These are phyloP conservation scores for Pedetes capensis DNA, from an alignment of 2,113 vertebrate genomes.

Conservation along the genomic window DNA sequence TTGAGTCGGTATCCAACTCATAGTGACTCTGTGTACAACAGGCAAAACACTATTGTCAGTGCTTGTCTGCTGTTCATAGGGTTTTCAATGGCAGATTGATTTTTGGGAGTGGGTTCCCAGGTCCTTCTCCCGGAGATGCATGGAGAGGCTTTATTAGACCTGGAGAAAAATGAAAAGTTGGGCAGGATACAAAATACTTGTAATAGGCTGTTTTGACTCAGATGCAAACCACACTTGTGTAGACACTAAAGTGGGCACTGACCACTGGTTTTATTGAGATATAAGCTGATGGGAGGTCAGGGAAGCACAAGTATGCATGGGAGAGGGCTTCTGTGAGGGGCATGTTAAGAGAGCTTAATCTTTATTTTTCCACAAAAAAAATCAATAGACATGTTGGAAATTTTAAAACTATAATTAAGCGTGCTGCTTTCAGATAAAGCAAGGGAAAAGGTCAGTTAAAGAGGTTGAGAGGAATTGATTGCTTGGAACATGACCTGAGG, in stretches of 20 bases:
- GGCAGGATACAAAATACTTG: background rate
- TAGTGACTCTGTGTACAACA: no score
- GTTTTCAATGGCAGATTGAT: no score
- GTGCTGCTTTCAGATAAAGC: constrained; percentile 1
- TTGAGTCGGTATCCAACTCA: no score
- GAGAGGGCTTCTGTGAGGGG: background rate
- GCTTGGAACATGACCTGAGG: background rate
- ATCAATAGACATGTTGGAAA: background rate
- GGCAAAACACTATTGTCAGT: no score
- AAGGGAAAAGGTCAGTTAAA: background rate
- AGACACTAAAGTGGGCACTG: background rate
- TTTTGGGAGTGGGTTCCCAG: no score
- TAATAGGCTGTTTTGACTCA: background rate
- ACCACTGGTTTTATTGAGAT: background rate
- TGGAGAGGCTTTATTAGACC: background rate
- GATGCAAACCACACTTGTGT: background rate
- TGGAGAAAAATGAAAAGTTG: background rate
- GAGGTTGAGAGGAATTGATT: background rate
- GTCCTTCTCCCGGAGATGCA: no score
- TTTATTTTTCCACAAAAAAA: background rate
- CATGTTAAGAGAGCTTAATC: background rate
- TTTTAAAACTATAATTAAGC: background rate
- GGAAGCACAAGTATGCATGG: background rate
- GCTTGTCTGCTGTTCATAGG: no score
- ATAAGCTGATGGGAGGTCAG: background rate